phyloP scores from a whole-genome alignment of 2,113 vertebrate genomes.

The Haliaeetus leucogaster region DNA sequence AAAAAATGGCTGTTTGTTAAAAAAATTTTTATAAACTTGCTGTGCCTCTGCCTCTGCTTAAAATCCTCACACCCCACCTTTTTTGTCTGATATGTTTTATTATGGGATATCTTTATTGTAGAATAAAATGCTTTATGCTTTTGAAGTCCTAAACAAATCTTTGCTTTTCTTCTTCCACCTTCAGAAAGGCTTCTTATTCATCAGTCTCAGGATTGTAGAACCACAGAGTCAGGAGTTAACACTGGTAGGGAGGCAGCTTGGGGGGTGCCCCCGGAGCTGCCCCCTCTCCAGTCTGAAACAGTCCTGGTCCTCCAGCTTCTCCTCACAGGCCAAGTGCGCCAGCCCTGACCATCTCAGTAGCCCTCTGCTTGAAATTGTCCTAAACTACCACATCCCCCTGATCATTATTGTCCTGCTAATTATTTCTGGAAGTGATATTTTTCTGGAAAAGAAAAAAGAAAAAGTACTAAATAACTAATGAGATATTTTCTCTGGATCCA shows the following conservation, averaged over 20 bases:
- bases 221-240: background rate
- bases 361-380: background rate
- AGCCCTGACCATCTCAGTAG: background rate
- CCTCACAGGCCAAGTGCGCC: background rate
- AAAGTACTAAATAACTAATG: background rate
- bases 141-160: background rate
- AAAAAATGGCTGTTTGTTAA: background rate
- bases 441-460: background rate
- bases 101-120: background rate
- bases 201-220: background rate
- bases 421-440: background rate
- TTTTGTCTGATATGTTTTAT: background rate
- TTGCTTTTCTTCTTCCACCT: background rate
- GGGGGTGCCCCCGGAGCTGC: accelerated
- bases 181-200: background rate
- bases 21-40: background rate
- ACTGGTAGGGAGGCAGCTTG: background rate
- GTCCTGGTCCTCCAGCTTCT: background rate
- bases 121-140: background rate
- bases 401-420: background rate
- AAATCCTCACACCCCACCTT: background rate
- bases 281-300: background rate
- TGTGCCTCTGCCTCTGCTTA: background rate
- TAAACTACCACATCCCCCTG: background rate
- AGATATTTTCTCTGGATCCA: background rate